Evolutionary conservation across 2,888 invertebrate species (phyloP).

Genomic region (Athalia circularis): DNA sequence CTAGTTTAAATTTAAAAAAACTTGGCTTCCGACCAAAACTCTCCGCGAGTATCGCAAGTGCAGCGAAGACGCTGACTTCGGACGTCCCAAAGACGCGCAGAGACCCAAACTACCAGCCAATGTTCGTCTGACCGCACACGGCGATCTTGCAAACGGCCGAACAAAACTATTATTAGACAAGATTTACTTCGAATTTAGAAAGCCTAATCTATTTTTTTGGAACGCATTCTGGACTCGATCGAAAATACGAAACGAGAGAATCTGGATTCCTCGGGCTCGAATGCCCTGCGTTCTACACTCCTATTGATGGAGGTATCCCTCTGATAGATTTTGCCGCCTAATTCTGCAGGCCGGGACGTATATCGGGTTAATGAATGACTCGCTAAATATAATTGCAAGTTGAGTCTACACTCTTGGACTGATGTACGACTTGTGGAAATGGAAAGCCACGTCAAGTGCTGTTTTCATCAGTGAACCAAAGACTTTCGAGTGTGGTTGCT

Average conservation of each 20-base stretch:
- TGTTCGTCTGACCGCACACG: constrained; percentile 34
- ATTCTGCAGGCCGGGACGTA: background rate
- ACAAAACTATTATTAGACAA: constrained; percentile 31
- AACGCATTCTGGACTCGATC: constrained; percentile 28
- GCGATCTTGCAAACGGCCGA: constrained; percentile 38
- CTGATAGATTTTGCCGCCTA: background rate
- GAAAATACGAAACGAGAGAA: background rate
- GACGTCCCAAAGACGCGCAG: background rate
- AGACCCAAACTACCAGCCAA: background rate
- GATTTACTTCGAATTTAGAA: constrained; percentile 34
- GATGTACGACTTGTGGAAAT: too few relatives aligned
- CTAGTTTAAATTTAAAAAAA: constrained; percentile 41
- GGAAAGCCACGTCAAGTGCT: too few relatives aligned
- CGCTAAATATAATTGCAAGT: background rate
- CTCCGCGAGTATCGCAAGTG: constrained; percentile 11
- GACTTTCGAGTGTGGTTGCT: too few relatives aligned
- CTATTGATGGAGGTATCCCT: background rate
- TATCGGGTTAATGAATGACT: background rate
- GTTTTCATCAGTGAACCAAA: too few relatives aligned
- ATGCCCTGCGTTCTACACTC: background rate
- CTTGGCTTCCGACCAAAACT: constrained; percentile 31
- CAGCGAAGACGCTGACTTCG: background rate
- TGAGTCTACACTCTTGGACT: too few relatives aligned
- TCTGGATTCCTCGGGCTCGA: constrained; percentile 11
- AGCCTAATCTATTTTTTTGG: background rate